A percentile compares a stretch with the other conserved stretches of the same genome.
These are phyloP conservation scores for Drosophila flavopinicola DNA, from an alignment of 2,888 invertebrate species.

Conservation along the genomic window DNA sequence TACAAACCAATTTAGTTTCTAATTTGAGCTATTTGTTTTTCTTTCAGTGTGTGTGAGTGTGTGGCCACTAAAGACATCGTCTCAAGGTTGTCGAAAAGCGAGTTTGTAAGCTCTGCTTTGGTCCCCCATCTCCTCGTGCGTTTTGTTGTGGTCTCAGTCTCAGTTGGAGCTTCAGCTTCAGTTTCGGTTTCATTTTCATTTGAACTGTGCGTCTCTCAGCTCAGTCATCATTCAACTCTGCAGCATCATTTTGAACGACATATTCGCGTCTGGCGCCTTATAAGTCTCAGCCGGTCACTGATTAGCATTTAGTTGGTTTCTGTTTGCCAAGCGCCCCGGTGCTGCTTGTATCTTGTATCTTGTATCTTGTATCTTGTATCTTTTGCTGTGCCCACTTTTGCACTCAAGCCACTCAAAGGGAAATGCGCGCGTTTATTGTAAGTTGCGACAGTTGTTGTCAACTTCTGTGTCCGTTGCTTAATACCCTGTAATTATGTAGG, in stretches of 20 bases:
- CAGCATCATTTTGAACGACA: constrained; percentile 40
- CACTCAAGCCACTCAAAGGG: constrained; percentile 22
- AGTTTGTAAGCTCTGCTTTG: constrained; percentile 21
- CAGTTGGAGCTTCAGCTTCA: too few species aligned
- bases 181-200: constrained; percentile 60
- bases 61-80: constrained; percentile 34
- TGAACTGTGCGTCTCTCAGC: constrained; percentile 41
- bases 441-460: constrained; percentile 41
- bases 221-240: constrained; percentile 14
- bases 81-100: constrained; percentile 58
- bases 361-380: constrained; percentile 5
- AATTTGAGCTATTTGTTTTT: too few species aligned
- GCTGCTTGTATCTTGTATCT: constrained; percentile 20
- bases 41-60: too few species aligned
- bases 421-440: constrained; percentile 82
- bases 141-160: constrained; percentile 55
- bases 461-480: not conserved
- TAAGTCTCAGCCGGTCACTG: constrained; percentile 78
- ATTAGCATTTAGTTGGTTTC: constrained; percentile 83
- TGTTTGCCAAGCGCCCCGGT: constrained; percentile 76
- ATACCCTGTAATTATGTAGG: constrained; percentile 52
- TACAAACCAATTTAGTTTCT: too few species aligned
- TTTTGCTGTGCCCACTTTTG: too few species aligned
- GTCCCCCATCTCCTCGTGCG: constrained; percentile 32
- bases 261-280: constrained; percentile 59